Conservation (phyloP, 2,797 vertebrate species). For the Sparidentex hasta region DNA sequence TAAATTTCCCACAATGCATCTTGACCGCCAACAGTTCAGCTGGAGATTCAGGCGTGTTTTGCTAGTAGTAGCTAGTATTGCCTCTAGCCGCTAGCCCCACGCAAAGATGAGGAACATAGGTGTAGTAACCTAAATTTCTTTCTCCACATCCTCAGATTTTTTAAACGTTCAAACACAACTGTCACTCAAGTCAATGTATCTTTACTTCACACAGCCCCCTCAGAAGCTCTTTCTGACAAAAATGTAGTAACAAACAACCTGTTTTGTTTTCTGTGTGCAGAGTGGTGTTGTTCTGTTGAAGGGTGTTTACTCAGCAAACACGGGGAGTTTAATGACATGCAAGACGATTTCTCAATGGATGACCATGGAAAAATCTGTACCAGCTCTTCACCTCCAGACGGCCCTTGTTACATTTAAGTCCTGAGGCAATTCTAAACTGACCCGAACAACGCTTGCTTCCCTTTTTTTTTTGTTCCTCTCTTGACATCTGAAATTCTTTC, state of each 20-base stretch:
- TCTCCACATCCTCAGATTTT: too few relatives aligned
- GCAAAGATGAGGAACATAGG: neutral
- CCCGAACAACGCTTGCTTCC: constrained; percentile 13
- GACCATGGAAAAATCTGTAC: neutral
- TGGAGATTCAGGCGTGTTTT: neutral
- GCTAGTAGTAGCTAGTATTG: neutral
- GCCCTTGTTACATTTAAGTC: neutral
- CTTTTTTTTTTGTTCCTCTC: constrained; percentile 29
- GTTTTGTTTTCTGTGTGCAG: neutral
- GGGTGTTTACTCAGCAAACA: constrained; percentile 5
- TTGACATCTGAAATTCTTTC: constrained; percentile 53
- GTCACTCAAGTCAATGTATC: neutral
- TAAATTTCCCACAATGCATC: neutral
- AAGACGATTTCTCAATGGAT: neutral
- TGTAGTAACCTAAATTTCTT: neutral
- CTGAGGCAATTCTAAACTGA: neutral
- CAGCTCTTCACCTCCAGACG: neutral
- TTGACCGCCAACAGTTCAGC: neutral
- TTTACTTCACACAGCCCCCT: neutral
- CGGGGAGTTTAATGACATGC: neutral
- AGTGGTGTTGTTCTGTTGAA: neutral
- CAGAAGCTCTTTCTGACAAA: neutral
- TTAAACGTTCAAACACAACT: neutral
- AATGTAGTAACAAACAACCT: neutral
- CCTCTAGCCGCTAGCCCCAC: neutral